Evolutionary conservation across 1,140 invertebrate genomes (phyloP).

Genomic region (Steinernema feltiae): DNA sequence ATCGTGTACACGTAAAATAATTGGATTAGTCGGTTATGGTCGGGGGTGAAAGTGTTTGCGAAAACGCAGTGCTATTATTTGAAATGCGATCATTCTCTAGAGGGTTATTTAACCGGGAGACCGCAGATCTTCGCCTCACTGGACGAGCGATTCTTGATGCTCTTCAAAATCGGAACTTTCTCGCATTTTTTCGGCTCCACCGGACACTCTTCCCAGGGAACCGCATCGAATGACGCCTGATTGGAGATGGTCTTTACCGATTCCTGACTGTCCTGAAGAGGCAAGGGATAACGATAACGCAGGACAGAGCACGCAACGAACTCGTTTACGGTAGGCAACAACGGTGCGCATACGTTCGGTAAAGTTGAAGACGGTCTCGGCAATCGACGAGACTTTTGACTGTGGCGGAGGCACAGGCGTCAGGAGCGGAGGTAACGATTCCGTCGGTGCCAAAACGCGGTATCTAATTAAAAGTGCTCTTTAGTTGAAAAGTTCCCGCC

Average conservation of each 20-base stretch:
- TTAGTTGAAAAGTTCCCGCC: not conserved
- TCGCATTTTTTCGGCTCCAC: constrained; percentile 2
- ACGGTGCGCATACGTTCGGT: not conserved
- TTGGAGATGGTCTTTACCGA: not conserved
- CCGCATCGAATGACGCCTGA: not conserved
- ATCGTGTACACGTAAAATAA: too few species aligned
- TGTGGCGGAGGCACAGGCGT: not conserved
- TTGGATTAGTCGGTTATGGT: too few species aligned
- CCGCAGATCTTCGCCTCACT: not conserved
- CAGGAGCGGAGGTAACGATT: not conserved
- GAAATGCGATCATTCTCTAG: not conserved
- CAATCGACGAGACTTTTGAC: not conserved
- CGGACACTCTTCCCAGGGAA: not conserved
- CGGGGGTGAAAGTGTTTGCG: too few species aligned
- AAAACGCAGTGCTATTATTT: too few species aligned
- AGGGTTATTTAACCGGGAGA: not conserved
- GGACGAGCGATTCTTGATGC: not conserved
- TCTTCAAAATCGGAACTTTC: not conserved
- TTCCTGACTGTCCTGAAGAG: not conserved
- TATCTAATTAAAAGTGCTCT: not conserved
- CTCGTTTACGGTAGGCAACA: not conserved
- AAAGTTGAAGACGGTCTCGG: not conserved
- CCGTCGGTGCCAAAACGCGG: not conserved
- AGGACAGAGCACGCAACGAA: too few species aligned
- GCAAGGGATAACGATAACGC: too few species aligned